Percentiles rank a stretch among this genome's conserved stretches.
Evolutionary conservation across 2,113 vertebrate genomes (phyloP).

Genomic region (Caranx ignobilis): DNA sequence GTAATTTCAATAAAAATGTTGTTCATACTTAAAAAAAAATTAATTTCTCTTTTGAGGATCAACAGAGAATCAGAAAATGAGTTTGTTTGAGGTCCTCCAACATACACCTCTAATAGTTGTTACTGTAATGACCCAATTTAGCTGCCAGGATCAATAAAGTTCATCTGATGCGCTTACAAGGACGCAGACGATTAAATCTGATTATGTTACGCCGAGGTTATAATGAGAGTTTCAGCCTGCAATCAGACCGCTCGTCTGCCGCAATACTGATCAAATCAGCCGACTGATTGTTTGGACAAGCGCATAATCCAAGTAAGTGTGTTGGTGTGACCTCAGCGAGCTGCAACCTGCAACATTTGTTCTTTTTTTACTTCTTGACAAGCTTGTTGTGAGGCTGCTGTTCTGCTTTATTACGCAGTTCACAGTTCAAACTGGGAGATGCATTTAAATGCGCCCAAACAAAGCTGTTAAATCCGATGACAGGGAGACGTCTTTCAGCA

Average conservation of each 20-base stretch:
- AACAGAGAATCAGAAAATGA: conserved; percentile 1
- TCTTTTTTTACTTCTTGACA: not conserved
- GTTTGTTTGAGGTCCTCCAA: conserved; percentile 4
- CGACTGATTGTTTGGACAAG: conserved; percentile 39
- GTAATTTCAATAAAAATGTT: not conserved
- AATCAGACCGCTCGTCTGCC: conserved; percentile 26
- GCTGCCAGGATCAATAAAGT: conserved; percentile 49
- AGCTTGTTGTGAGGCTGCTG: not conserved
- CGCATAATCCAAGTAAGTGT: not conserved
- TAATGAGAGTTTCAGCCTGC: conserved; percentile 42
- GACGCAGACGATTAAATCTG: conserved; percentile 40
- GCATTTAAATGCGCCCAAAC: not conserved
- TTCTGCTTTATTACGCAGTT: not conserved
- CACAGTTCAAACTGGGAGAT: not conserved
- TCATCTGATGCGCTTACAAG: conserved; percentile 11
- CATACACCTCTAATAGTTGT: not conserved
- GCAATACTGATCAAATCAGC: conserved; percentile 45
- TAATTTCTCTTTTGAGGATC: conserved; percentile 7
- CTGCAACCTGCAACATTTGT: not conserved
- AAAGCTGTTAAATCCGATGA: conserved; percentile 2
- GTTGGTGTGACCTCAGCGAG: conserved; percentile 34
- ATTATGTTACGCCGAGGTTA: conserved; percentile 30
- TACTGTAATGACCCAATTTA: conserved; percentile 44
- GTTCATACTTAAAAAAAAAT: not conserved
- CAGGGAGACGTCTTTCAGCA: not conserved